Evolutionary conservation across 2,113 vertebrate species (phyloP).

Genomic region (Boleophthalmus pectinirostris): DNA sequence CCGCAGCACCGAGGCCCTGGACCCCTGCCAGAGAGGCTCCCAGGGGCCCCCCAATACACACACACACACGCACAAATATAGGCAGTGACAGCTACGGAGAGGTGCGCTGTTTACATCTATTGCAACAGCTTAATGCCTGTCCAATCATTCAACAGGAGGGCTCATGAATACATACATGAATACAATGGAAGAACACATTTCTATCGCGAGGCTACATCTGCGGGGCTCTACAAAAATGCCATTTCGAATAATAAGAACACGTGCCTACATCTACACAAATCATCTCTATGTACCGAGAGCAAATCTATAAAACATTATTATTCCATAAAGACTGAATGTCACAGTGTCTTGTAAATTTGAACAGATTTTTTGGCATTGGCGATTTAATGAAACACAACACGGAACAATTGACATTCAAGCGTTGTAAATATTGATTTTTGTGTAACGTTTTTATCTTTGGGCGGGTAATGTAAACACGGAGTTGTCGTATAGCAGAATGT

Average conservation of each 20-base stretch:
- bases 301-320: background rate
- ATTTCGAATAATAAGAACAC: background rate
- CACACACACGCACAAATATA: conserved; percentile 12
- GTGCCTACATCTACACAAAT: background rate
- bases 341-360: conserved; percentile 1
- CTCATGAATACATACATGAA: background rate
- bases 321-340: background rate
- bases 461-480: background rate
- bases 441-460: background rate
- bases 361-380: background rate
- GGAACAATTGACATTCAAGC: background rate
- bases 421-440: background rate
- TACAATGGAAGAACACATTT: background rate
- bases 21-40: conserved; percentile 79
- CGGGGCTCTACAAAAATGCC: background rate
- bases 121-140: conserved; percentile 36
- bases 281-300: background rate
- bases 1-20: conserved; percentile 83
- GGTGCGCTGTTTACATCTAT: conserved; percentile 59
- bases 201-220: background rate
- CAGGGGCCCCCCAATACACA: conserved; percentile 51
- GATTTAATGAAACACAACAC: conserved; percentile 1
- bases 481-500: background rate
- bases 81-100: conserved; percentile 52
- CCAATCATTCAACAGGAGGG: conserved; percentile 18